Evolutionary conservation across 1,140 invertebrate genomes (phyloP).

Genomic region (Hypothenemus hampei): DNA sequence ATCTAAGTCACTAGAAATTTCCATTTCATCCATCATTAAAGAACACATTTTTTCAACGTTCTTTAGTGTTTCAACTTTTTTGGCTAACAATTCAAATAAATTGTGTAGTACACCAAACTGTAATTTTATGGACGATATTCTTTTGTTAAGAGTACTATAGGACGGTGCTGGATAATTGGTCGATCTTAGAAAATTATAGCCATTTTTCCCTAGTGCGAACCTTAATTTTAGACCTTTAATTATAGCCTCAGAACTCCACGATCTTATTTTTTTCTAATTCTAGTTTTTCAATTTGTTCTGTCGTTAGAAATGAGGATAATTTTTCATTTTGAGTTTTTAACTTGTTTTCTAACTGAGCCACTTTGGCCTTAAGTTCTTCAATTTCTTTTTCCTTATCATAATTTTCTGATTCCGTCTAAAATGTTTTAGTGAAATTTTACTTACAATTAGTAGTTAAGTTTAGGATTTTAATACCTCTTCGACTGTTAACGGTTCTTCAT

Average conservation of each 20-base stretch:
- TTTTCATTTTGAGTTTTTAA: no score
- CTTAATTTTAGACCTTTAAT: neutral
- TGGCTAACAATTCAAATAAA: neutral
- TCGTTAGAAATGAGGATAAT: no score
- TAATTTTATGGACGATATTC: neutral
- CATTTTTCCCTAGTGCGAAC: constrained; percentile 1
- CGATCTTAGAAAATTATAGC: constrained; percentile 1
- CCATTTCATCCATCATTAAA: constrained; percentile 4
- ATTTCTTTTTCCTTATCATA: no score
- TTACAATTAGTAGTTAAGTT: no score
- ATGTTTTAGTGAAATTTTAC: no score
- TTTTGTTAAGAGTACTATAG: constrained; percentile 3
- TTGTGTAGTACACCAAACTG: neutral
- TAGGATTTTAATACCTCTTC: neutral
- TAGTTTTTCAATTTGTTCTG: no score
- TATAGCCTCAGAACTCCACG: constrained; percentile 3
- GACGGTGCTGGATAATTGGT: constrained; percentile 1
- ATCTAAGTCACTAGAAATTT: constrained; percentile 6
- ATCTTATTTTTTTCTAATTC: no score
- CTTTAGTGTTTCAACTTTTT: constrained; percentile 1
- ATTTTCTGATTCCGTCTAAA: no score
- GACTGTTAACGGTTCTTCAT: no score
- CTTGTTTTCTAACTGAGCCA: no score
- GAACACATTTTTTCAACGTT: constrained; percentile 1
- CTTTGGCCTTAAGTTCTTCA: no score